Conservation (phyloP, 2,113 vertebrate species). For the Lasiurus cinereus region DNA sequence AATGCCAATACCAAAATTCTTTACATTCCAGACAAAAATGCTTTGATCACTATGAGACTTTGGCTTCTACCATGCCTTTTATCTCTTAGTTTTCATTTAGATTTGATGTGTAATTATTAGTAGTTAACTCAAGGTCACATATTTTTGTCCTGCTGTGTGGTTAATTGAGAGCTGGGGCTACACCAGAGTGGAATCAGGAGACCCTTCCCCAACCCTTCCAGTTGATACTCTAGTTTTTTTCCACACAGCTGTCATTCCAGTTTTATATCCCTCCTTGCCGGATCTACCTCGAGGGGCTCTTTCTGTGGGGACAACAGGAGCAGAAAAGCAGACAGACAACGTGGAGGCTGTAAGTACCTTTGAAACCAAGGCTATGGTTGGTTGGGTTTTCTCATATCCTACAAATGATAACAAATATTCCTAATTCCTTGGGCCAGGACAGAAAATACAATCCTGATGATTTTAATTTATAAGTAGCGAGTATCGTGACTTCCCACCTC, state of each 20-base stretch:
- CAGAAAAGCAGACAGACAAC: slow-evolving; percentile 67
- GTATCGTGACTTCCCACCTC: background rate
- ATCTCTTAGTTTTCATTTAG: slow-evolving; percentile 51
- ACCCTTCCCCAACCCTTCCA: slow-evolving; percentile 74
- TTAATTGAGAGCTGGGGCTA: slow-evolving; percentile 41
- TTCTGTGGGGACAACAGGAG: slow-evolving; percentile 70
- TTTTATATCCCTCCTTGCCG: slow-evolving; percentile 83
- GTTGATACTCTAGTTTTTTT: slow-evolving; percentile 80
- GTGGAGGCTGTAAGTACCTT: slow-evolving; percentile 79
- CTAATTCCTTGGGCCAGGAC: slow-evolving; percentile 6
- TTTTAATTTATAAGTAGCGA: slow-evolving; percentile 18
- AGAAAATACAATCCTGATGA: background rate
- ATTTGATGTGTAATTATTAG: slow-evolving; percentile 47
- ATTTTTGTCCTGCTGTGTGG: slow-evolving; percentile 40
- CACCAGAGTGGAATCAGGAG: slow-evolving; percentile 30
- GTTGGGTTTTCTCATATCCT: slow-evolving; percentile 42
- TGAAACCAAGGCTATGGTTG: slow-evolving; percentile 61
- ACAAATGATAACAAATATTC: slow-evolving; percentile 36
- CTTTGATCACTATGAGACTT: slow-evolving; percentile 64
- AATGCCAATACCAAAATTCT: slow-evolving; percentile 80
- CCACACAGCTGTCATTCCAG: slow-evolving; percentile 85
- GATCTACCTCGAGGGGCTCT: slow-evolving; percentile 60
- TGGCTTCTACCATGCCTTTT: slow-evolving; percentile 58
- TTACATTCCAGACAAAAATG: slow-evolving; percentile 82
- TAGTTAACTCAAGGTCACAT: slow-evolving; percentile 66